Evolutionary conservation across 2,797 vertebrate species (phyloP).

Genomic region (Pyrocephalus nanus): DNA sequence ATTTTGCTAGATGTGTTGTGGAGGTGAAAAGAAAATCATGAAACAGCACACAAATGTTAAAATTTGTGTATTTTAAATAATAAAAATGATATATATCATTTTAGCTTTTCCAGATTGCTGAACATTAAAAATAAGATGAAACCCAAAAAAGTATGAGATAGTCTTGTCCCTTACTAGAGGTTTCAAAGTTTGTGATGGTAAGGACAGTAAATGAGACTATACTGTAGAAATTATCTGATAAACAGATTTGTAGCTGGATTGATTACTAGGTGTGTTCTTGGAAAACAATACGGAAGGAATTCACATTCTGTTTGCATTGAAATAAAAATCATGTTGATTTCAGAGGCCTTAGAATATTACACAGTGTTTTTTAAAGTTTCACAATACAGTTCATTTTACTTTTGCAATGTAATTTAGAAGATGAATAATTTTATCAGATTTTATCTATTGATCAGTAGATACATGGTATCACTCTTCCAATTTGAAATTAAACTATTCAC

Average conservation of each 20-base stretch:
- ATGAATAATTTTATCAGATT: not conserved
- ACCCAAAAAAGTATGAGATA: not conserved
- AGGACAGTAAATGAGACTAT: not conserved
- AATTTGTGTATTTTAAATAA: not conserved
- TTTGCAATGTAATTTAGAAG: not conserved
- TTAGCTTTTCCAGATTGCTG: not conserved
- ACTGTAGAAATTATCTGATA: not conserved
- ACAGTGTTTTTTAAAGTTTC: not conserved
- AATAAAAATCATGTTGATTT: not conserved
- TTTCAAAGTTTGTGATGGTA: not conserved
- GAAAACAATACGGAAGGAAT: not conserved
- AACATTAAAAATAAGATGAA: not conserved
- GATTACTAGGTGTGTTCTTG: not conserved
- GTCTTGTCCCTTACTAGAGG: not conserved
- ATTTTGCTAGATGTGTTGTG: not conserved
- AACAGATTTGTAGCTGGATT: not conserved
- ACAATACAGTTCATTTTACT: not conserved
- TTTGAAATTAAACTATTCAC: not conserved
- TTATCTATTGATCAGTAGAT: not conserved
- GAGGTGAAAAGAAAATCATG: not conserved
- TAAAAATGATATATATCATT: not conserved
- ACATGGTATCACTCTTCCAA: not conserved
- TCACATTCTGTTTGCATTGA: not conserved
- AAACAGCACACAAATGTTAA: not conserved
- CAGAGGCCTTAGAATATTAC: not conserved